Evolutionary conservation across 2,888 invertebrate genomes (phyloP), one percentile per base, ranked within the genome.

Genomic region (Phymatocera aterrima): DNA sequence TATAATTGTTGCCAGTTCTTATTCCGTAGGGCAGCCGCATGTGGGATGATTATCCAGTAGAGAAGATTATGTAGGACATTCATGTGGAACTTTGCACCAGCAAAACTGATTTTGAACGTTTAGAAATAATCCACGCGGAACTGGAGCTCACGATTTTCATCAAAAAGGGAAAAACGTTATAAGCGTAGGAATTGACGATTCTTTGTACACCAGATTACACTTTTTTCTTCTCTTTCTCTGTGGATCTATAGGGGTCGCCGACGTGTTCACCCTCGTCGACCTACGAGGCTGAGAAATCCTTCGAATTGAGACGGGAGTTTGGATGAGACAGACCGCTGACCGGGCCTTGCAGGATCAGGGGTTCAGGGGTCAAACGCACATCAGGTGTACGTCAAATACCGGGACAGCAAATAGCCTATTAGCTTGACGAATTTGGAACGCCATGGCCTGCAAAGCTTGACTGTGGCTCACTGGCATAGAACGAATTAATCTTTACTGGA

Each of bases 401-500:
- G 43, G 57, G 57, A 51, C 21, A 40, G 40, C n/a, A 40, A 75
- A 75, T 57, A 57, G 57, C 40, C 37, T 57, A 40, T 57, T 48
- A 37, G 75, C 10, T 37, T 24, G 57, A 60, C 60, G 43, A 31
- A 57, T 40, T 75, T 57, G 57, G 54, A 37, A 68, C 43, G 43
- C 54, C 15, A 28, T 6, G 72, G 51, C 15, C 43, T 43, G 72
- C 18, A 51, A 18, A 15, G 51, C 72, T 72, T 51, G 72, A 72
- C 72, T 51, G 31, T 37, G 72, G 40, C 37, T 54, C 54, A 57
- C 43, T 75, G 72, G 60, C 81, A 78, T 60, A 81, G 77, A 78
- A 80, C 80, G 81, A 84, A 84, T 68, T 68, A 84, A 84, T 85
- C 80, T 85, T 79, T 77, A 77, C 70, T 80, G 82, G 80, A 83